phyloP scores from a whole-genome alignment of 2,113 vertebrate genomes.

The Corythornis cristatus region DNA sequence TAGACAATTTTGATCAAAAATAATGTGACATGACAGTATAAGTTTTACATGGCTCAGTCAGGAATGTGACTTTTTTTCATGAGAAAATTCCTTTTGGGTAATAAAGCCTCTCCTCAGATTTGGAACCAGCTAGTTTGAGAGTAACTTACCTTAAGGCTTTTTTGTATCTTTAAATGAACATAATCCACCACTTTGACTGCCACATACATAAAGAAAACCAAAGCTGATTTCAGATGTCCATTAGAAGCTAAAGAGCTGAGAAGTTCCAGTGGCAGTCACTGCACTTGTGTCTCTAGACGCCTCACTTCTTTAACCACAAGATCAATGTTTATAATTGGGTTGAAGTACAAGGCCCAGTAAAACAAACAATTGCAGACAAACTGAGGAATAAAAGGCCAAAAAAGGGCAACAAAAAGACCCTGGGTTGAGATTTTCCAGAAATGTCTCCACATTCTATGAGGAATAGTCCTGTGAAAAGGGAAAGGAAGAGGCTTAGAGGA shows the following conservation, averaged over 20 bases:
- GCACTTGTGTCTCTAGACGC: slow-evolving; percentile 83
- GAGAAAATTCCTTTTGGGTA: background rate
- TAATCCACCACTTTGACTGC: slow-evolving; percentile 16
- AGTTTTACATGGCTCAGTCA: background rate
- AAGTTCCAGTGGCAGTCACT: slow-evolving; percentile 42
- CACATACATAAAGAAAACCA: background rate
- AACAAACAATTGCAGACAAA: slow-evolving; percentile 94
- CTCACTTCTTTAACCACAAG: slow-evolving; percentile 89
- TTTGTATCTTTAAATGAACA: background rate
- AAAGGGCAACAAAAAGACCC: slow-evolving; percentile 86
- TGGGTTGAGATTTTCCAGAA: slow-evolving; percentile 89
- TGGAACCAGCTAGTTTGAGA: background rate
- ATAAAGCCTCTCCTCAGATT: background rate
- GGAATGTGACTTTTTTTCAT: background rate
- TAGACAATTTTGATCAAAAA: background rate
- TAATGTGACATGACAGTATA: background rate
- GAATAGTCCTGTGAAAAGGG: slow-evolving; percentile 81
- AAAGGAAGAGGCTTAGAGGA: slow-evolving; percentile 7
- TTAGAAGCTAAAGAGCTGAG: background rate
- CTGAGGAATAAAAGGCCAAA: slow-evolving; percentile 93
- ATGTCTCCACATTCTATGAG: slow-evolving; percentile 88
- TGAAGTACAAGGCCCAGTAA: slow-evolving; percentile 95
- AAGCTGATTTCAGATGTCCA: background rate
- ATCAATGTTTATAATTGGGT: slow-evolving; percentile 91
- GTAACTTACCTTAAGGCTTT: slow-evolving; percentile 11